Evolutionary conservation across 2,113 vertebrate genomes (phyloP).

Genomic region (Shinisaurus crocodilurus): DNA sequence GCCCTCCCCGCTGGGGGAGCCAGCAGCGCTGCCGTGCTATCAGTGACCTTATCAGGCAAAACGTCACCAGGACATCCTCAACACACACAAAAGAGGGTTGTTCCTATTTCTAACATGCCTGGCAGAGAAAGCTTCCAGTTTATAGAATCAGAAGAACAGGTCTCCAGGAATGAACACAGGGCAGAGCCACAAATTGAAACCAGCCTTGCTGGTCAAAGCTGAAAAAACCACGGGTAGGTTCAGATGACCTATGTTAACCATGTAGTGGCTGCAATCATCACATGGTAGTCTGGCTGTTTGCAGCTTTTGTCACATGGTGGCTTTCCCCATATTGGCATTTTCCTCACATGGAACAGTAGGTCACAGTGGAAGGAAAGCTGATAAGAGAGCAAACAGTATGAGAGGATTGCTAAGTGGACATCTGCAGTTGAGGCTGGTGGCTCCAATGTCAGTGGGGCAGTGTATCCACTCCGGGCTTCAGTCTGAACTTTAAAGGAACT

Average conservation of each 20-base stretch:
- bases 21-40: fast-evolving
- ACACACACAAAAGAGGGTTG: neutral
- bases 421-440: too few species aligned
- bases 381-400: neutral
- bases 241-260: neutral
- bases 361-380: neutral
- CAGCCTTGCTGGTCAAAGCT: neutral
- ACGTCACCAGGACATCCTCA: neutral
- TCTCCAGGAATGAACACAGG: neutral
- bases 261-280: neutral
- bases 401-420: neutral
- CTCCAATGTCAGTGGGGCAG: too few species aligned
- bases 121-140: neutral
- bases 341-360: neutral
- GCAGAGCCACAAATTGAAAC: neutral
- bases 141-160: neutral
- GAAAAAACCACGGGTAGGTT: neutral
- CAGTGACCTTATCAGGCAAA: neutral
- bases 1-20: neutral
- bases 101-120: neutral
- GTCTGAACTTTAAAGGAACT: too few species aligned
- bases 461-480: too few species aligned
- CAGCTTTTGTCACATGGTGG: neutral
- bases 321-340: neutral
- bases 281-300: neutral